These are phyloP conservation scores for Trichosurus vulpecula DNA, from an alignment of 2,797 vertebrate species.

Conservation along the genomic window DNA sequence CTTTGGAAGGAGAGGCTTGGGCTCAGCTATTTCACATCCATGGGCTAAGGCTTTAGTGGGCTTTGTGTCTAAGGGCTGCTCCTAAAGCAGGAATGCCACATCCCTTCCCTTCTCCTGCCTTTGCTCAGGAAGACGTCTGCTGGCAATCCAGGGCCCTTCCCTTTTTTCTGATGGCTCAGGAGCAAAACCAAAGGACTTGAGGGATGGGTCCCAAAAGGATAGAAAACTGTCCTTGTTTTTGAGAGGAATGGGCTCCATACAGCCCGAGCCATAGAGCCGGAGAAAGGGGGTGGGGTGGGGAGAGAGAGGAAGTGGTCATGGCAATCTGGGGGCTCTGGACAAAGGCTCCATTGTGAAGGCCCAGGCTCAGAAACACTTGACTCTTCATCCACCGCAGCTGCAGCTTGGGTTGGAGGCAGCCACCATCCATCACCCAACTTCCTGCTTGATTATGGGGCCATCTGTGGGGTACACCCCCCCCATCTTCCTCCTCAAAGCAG, in stretches of 20 bases:
- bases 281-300: neutral
- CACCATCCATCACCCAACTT: neutral
- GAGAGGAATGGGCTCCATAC: neutral
- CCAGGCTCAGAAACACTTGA: neutral
- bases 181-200: neutral
- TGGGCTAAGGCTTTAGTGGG: no score
- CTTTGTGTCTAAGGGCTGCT: no score
- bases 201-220: neutral
- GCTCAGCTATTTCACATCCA: no score
- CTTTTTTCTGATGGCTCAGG: neutral
- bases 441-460: neutral
- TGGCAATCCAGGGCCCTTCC: no score
- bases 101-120: neutral
- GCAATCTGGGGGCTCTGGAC: neutral
- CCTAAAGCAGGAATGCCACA: no score
- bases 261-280: neutral
- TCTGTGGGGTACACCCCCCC: neutral
- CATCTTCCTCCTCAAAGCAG: neutral
- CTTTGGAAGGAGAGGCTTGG: no score
- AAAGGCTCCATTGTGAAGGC: neutral
- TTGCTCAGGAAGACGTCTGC: no score
- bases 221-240: neutral
- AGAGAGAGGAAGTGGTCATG: neutral
- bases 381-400: neutral
- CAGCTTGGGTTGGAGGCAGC: neutral